Evolutionary conservation across 2,113 vertebrate species (phyloP), one percentile per base, ranked within the genome.

Genomic region (Poeciliopsis turrubarensis): DNA sequence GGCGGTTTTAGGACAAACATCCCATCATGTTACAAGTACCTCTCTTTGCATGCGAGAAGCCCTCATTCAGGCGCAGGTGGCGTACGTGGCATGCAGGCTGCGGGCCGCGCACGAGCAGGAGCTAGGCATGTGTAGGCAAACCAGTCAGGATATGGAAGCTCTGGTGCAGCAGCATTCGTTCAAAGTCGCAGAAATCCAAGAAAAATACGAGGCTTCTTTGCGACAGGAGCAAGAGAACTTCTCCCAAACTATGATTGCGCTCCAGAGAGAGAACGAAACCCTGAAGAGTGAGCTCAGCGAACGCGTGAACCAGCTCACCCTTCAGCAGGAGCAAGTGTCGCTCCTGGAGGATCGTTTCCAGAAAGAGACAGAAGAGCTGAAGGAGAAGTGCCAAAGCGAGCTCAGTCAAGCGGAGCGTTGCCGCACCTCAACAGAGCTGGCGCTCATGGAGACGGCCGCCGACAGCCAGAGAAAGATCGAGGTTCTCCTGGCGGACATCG

Each of bases 41-140:
- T 95, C 96, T 1, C 69, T 96, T 61, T 92, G 97, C 57, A 95
- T 99, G 85, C 96, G 95, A 0, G 97, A 98, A 37, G 97, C 97
- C 1, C 93, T 98, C 1, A 91, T 96, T 69, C 98, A 98, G 89
- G 96, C 96, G 68, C 97, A 99, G 79, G 95, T 98, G 54, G 97
- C 96, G 12, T 99, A 98, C 0, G 92, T 96, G 0, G 95, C 97
- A 7, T 98, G 96, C 89, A 95, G 92, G 85, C 91, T 98, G 60
- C 94, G 92, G 4, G 92, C 95, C 30, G 92, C 95, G 72, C 95
- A 96, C 0, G 93, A 96, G 26, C 95, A 93, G 68, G 95, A 97
- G 78, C 70, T 97, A 67, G 91, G 85, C 29, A 88, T 93, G 65
- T 96, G 95, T 79, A 94, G 92, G 84, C 95, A 96, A 34, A 94